Evolutionary conservation across 1,140 invertebrate genomes (phyloP).

Genomic region (Heterodera carotae): DNA sequence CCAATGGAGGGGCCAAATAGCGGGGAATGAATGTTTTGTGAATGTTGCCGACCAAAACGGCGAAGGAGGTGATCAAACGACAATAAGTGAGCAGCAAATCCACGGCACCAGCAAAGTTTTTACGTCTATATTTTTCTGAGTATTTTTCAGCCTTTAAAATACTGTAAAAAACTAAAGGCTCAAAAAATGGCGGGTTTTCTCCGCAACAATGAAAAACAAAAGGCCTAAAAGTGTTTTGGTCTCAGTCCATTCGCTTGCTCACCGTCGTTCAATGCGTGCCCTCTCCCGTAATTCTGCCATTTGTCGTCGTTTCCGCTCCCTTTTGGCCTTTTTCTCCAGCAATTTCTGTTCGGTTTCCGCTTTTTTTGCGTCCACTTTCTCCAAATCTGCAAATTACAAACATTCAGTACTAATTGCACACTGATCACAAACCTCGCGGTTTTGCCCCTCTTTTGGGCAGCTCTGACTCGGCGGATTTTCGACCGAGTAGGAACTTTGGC

Average conservation of each 20-base stretch:
- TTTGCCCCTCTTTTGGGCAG: neutral
- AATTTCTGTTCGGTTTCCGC: slow-evolving; percentile 19
- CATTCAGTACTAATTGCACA: neutral
- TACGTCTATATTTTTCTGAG: too few species aligned
- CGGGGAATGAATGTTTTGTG: slow-evolving; percentile 54
- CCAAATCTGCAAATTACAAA: neutral
- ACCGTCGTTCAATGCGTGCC: slow-evolving; percentile 21
- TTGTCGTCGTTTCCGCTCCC: slow-evolving; percentile 9
- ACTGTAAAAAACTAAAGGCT: too few species aligned
- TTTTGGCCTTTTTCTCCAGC: slow-evolving; percentile 10
- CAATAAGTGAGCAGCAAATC: slow-evolving; percentile 27
- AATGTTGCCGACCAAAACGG: slow-evolving; percentile 54
- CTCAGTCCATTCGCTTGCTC: too few species aligned
- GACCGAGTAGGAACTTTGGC: neutral
- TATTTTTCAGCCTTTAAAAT: too few species aligned
- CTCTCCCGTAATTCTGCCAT: slow-evolving; percentile 15
- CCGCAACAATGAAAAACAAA: too few species aligned
- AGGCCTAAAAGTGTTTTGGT: too few species aligned
- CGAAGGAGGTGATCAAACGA: slow-evolving; percentile 45
- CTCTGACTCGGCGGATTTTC: neutral
- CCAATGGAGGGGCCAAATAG: slow-evolving; percentile 34
- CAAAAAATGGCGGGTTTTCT: too few species aligned
- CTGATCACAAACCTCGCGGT: neutral
- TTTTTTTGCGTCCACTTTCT: neutral
- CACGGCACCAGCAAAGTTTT: slow-evolving; percentile 28